Conservation (phyloP, 2,113 vertebrate species). For the Laticauda laticaudata region DNA sequence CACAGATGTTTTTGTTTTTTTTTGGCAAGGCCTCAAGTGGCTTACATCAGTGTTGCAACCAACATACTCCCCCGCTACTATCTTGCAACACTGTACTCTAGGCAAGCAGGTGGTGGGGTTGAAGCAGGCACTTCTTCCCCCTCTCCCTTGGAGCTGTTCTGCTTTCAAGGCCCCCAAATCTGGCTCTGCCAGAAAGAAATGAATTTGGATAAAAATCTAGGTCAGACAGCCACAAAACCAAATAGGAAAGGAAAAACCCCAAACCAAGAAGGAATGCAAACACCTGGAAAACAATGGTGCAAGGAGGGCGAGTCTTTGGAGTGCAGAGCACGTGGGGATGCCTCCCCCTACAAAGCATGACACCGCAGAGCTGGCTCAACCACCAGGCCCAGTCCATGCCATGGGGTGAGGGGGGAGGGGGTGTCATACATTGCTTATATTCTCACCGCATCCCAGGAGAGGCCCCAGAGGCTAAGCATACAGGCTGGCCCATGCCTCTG, state of each 20-base stretch:
- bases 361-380: constrained; percentile 53
- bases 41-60: constrained; percentile 37
- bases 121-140: constrained; percentile 12
- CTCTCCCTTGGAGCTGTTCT: background rate
- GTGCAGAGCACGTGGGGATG: constrained; percentile 65
- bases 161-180: background rate
- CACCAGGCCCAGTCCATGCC: constrained; percentile 53
- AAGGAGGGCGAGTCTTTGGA: constrained; percentile 71
- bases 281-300: constrained; percentile 64
- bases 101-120: background rate
- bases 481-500: constrained; percentile 60
- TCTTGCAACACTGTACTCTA: background rate
- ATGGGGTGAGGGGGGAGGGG: constrained; percentile 52
- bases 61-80: background rate
- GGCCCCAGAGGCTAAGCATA: constrained; percentile 64
- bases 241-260: constrained; percentile 40
- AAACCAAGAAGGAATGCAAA: constrained; percentile 41
- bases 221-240: constrained; percentile 35
- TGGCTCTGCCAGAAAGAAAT: constrained; percentile 1
- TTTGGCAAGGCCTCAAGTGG: background rate
- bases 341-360: constrained; percentile 56
- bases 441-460: constrained; percentile 70
- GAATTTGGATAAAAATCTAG: constrained; percentile 15
- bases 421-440: constrained; percentile 66
- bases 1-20: background rate